These are phyloP conservation scores for Triplophysa dalaica DNA, from an alignment of 2,113 vertebrate genomes.

Conservation along the genomic window DNA sequence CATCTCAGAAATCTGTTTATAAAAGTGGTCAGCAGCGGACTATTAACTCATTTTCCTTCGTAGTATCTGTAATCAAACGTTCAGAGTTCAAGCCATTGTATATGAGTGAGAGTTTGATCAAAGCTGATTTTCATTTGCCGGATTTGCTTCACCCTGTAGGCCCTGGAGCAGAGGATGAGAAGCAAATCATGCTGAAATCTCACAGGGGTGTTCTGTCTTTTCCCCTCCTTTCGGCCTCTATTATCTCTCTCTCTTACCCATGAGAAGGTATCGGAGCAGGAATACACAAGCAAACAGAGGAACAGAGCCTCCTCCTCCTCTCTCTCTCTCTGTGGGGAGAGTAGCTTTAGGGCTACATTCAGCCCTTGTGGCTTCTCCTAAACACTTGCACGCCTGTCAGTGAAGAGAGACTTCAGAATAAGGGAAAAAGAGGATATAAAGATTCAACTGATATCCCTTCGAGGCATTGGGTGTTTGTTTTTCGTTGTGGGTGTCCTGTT, in stretches of 20 bases:
- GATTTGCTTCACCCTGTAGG: constrained; percentile 16
- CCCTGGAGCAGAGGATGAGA: constrained; percentile 15
- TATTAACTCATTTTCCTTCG: not conserved
- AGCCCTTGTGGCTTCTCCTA: constrained; percentile 37
- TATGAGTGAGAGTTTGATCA: constrained; percentile 30
- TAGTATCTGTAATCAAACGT: constrained; percentile 25
- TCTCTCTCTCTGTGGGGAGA: constrained; percentile 6
- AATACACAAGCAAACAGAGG: constrained; percentile 30
- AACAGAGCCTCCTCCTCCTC: constrained; percentile 3
- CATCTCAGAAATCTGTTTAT: constrained; percentile 24
- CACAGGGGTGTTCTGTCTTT: constrained; percentile 17
- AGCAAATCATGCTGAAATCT: constrained; percentile 25
- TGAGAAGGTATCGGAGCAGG: constrained; percentile 33
- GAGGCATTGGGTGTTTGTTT: constrained; percentile 52
- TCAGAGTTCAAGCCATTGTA: constrained; percentile 22
- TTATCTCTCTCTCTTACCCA: constrained; percentile 27
- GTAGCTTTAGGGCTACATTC: constrained; percentile 28
- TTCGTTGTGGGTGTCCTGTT: constrained; percentile 48
- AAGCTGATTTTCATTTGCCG: constrained; percentile 29
- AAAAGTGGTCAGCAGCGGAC: constrained; percentile 13
- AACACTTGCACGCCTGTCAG: constrained; percentile 41
- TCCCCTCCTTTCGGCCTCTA: constrained; percentile 12
- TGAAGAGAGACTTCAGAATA: constrained; percentile 16
- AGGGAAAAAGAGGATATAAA: constrained; percentile 30
- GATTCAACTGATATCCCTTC: constrained; percentile 51